A percentile compares a stretch with the other conserved stretches of the same genome.
Conservation (phyloP, 2,113 vertebrate genomes). For the Ginglymostoma cirratum region DNA sequence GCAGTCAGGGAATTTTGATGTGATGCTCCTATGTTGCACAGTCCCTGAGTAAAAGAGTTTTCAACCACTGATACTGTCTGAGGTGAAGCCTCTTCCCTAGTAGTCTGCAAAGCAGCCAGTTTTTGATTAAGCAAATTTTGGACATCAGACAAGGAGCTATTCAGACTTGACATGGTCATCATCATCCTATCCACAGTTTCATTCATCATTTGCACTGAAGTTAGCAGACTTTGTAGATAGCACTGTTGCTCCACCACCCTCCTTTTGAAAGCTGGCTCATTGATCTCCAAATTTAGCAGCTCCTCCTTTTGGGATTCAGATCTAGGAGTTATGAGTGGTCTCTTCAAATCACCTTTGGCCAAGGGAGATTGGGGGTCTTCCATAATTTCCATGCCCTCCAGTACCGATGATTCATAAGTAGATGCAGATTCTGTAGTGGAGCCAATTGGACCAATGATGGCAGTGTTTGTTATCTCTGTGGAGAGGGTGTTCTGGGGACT, state of each 20-base stretch:
- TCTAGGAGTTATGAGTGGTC: neutral
- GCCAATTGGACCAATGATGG: neutral
- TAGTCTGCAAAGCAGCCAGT: neutral
- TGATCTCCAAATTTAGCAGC: neutral
- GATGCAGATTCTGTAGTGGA: neutral
- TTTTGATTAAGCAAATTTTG: neutral
- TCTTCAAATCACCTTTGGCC: constrained; percentile 19
- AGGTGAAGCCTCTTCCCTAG: neutral
- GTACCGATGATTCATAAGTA: neutral
- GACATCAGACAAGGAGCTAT: constrained; percentile 1
- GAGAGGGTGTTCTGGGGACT: neutral
- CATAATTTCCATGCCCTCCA: neutral
- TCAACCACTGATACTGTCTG: neutral
- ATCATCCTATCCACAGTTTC: neutral
- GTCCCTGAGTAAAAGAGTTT: neutral
- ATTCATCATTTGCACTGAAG: neutral
- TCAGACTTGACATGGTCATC: neutral
- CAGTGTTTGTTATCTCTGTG: neutral
- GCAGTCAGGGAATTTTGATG: neutral
- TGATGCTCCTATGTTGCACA: neutral
- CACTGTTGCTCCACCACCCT: constrained; percentile 2
- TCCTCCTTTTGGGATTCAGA: neutral
- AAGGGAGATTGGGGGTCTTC: neutral
- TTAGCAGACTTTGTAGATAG: neutral
- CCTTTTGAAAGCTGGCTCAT: constrained; percentile 16